Conservation (phyloP, 2,797 vertebrate species). For the Peromyscus melanophrys region DNA sequence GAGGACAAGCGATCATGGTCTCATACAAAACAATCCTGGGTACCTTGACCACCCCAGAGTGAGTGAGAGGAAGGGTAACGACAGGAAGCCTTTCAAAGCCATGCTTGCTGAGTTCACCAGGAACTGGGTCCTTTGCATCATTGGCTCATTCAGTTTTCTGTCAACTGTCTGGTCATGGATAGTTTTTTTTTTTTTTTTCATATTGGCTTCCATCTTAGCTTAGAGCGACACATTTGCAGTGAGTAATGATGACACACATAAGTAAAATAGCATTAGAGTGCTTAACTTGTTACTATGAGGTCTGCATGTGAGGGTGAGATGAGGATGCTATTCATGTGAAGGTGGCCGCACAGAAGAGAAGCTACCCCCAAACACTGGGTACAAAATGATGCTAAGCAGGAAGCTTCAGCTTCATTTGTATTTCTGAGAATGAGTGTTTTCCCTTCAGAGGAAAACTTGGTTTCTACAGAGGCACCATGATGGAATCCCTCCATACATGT, state of each 20-base stretch:
- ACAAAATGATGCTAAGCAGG: not conserved
- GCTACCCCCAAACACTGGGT: not conserved
- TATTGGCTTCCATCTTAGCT: not conserved
- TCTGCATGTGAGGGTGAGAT: not conserved
- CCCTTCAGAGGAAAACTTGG: not conserved
- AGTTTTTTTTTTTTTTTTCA: not conserved
- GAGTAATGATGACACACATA: not conserved
- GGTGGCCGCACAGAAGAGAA: not conserved
- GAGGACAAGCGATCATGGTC: not conserved
- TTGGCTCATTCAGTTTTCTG: not conserved
- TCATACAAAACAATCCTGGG: not conserved
- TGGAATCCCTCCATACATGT: not conserved
- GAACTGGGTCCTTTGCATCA: not conserved
- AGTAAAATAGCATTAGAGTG: not conserved
- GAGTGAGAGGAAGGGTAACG: not conserved
- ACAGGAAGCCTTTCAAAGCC: not conserved
- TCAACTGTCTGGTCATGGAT: not conserved
- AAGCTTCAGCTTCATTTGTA: slow-evolving; percentile 2
- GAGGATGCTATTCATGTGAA: not conserved
- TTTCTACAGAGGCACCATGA: not conserved
- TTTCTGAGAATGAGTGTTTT: slow-evolving; percentile 38
- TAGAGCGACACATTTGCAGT: not conserved
- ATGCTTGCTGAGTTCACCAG: not conserved
- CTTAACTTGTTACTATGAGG: not conserved
- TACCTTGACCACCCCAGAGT: not conserved